Evolutionary conservation across 2,113 vertebrate species (phyloP).

Genomic region (Zosterops hypoxanthus): DNA sequence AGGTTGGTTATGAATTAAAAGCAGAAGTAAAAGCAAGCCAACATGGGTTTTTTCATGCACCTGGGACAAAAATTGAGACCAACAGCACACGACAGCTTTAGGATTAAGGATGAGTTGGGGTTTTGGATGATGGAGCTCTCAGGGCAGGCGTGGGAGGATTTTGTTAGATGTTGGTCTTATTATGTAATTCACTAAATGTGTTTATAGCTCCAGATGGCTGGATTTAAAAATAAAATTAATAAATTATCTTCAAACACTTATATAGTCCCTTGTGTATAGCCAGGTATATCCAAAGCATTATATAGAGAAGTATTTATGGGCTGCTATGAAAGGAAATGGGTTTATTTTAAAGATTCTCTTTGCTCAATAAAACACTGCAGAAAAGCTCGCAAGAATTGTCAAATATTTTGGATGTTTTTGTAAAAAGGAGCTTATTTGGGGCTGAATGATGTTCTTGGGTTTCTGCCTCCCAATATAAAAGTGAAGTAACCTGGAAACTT

Average conservation of each 20-base stretch:
- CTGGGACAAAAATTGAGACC: neutral
- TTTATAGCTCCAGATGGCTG: conserved; percentile 32
- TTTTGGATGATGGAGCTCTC: neutral
- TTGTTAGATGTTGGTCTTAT: conserved; percentile 12
- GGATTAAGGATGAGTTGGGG: neutral
- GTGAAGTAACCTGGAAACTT: neutral
- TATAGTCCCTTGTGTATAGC: neutral
- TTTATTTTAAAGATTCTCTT: neutral
- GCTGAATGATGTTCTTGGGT: neutral
- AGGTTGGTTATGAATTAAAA: neutral
- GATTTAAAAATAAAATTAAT: conserved; percentile 60
- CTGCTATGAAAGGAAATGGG: neutral
- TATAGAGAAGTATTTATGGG: neutral
- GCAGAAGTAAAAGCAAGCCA: neutral
- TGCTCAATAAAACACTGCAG: neutral
- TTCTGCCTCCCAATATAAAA: neutral
- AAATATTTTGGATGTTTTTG: neutral
- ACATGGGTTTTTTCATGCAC: neutral
- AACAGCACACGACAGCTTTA: neutral
- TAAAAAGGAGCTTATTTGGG: neutral
- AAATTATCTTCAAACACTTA: conserved; percentile 15
- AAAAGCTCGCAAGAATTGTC: neutral
- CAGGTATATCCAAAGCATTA: conserved; percentile 1
- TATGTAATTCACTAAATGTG: conserved; percentile 1
- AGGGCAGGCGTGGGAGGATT: neutral